Percentiles rank a stretch among this genome's conserved stretches.
phyloP scores from a whole-genome alignment of 2,888 invertebrate genomes.

The Stenolophus ochropezus region DNA sequence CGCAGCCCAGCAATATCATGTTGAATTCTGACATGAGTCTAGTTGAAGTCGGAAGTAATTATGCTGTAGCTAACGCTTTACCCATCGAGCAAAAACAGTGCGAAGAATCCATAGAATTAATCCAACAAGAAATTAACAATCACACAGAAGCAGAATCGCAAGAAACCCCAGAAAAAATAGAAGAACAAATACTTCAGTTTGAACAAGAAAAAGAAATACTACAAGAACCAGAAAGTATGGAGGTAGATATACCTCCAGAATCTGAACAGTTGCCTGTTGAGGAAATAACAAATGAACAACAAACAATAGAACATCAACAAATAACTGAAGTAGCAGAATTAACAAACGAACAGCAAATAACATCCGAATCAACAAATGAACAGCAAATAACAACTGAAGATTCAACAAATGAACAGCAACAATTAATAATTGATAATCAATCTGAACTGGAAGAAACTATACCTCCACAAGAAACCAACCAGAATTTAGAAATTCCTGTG shows the following conservation, averaged over 20 bases:
- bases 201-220: not conserved
- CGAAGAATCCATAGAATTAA: slow-evolving; percentile 72
- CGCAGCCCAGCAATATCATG: slow-evolving; percentile 72
- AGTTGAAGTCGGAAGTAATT: slow-evolving; percentile 54
- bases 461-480: not conserved
- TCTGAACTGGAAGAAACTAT: not conserved
- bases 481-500: not conserved
- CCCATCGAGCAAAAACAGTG: slow-evolving; percentile 26
- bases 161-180: not conserved
- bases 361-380: not conserved
- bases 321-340: too few relatives aligned
- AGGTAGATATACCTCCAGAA: not conserved
- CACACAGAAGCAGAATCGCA: slow-evolving; percentile 63
- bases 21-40: slow-evolving; percentile 71
- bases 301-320: not conserved
- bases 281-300: not conserved
- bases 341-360: not conserved
- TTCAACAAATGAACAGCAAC: not conserved
- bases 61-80: slow-evolving; percentile 17
- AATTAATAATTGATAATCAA: not conserved
- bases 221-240: not conserved
- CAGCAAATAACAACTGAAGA: not conserved
- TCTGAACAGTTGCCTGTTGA: not conserved
- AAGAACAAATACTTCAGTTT: not conserved
- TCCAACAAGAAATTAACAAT: slow-evolving; percentile 70